Evolutionary conservation across 2,797 vertebrate species (phyloP).

Genomic region (Simalia tracyae): DNA sequence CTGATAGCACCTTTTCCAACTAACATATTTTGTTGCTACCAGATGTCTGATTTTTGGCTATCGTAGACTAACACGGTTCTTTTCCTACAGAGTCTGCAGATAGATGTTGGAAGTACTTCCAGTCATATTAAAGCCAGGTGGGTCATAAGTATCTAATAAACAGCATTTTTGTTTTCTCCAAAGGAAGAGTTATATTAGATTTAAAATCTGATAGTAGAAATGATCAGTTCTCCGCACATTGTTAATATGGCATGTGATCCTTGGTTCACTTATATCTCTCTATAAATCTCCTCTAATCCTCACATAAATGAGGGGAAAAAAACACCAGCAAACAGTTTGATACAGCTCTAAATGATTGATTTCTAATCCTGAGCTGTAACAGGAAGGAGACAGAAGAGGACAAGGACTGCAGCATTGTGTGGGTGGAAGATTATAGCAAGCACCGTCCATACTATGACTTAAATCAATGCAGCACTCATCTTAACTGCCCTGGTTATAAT

Average conservation of each 20-base stretch:
- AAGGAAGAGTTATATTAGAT: rapidly evolving
- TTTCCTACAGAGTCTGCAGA: not conserved
- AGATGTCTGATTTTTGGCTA: not conserved
- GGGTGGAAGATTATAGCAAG: slow-evolving; percentile 11
- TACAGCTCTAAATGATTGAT: not conserved
- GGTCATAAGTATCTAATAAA: not conserved
- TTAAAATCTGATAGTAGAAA: not conserved
- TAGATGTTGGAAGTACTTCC: not conserved
- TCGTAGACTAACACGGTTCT: not conserved
- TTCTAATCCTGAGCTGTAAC: slow-evolving; percentile 19
- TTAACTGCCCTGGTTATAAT: not conserved
- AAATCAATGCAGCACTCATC: slow-evolving; percentile 16
- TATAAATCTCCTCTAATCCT: not conserved
- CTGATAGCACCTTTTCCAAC: not conserved
- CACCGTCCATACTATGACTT: not conserved
- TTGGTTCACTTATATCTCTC: not conserved
- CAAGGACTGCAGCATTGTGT: not conserved
- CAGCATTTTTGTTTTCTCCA: not conserved
- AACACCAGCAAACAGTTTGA: not conserved
- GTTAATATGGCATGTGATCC: not conserved
- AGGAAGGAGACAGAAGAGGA: slow-evolving; percentile 13
- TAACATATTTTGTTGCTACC: not conserved
- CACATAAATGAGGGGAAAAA: not conserved
- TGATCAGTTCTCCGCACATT: not conserved
- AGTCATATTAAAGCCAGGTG: not conserved